Conservation (phyloP, 2,888 invertebrate genomes). For the Nasonovia ribisnigri region DNA sequence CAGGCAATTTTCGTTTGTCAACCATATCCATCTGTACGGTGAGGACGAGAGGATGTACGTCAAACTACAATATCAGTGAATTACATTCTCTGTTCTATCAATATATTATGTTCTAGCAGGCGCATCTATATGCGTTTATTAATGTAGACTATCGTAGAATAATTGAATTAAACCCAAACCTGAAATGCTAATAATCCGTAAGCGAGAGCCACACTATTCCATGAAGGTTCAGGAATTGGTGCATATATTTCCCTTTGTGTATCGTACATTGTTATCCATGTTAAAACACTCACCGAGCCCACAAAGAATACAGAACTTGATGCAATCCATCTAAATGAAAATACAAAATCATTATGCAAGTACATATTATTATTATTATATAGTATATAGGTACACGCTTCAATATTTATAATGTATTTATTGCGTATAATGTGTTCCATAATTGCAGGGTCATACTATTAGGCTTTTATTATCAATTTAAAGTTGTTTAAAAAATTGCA, state of each 20-base stretch:
- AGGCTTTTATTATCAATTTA: background rate
- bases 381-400: too few species aligned
- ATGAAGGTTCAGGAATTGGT: conserved; percentile 71
- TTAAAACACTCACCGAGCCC: conserved; percentile 75
- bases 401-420: background rate
- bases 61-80: conserved; percentile 73
- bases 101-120: background rate
- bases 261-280: conserved; percentile 77
- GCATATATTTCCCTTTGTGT: conserved; percentile 70
- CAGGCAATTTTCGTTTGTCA: conserved; percentile 79
- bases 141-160: conserved; percentile 15
- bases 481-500: background rate
- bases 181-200: conserved; percentile 72
- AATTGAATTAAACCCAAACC: conserved; percentile 66
- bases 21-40: conserved; percentile 95
- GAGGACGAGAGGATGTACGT: conserved; percentile 86
- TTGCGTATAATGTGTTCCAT: background rate
- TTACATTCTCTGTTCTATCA: conserved; percentile 15
- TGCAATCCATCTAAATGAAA: conserved; percentile 74
- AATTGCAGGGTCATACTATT: background rate
- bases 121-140: background rate
- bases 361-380: too few species aligned
- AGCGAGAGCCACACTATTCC: conserved; percentile 71
- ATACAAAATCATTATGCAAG: background rate
- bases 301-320: conserved; percentile 78